Evolutionary conservation across 2,113 vertebrate genomes (phyloP).

Genomic region (Vidua macroura): DNA sequence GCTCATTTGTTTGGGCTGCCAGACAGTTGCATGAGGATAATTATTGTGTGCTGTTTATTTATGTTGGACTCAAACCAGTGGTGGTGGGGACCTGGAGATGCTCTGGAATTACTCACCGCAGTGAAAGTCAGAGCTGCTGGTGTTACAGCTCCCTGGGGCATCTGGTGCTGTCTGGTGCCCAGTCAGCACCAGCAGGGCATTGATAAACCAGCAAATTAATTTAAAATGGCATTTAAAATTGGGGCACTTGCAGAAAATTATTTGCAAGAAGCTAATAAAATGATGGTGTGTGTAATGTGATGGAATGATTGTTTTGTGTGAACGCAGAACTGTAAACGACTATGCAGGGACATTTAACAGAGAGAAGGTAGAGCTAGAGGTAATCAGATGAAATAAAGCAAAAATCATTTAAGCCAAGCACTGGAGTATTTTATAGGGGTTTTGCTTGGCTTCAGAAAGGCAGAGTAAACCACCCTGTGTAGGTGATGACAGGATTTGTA

Average conservation of each 20-base stretch:
- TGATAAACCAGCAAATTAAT: neutral
- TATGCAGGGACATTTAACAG: neutral
- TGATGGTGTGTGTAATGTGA: neutral
- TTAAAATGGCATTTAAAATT: neutral
- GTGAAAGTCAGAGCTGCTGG: neutral
- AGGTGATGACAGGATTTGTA: neutral
- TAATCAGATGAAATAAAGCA: constrained; percentile 45
- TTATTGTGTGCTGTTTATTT: constrained; percentile 10
- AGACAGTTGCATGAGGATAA: neutral
- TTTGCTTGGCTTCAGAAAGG: neutral
- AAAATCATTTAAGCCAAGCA: constrained; percentile 1
- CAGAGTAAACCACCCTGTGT: neutral
- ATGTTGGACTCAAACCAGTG: neutral
- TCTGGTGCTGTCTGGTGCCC: neutral
- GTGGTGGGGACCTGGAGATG: neutral
- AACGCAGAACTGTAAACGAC: neutral
- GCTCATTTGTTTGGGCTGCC: constrained; percentile 21
- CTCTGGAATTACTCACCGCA: neutral
- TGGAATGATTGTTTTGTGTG: constrained; percentile 12
- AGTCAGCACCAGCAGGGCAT: neutral
- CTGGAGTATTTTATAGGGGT: neutral
- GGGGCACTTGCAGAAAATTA: neutral
- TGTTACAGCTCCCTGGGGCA: rapidly evolving
- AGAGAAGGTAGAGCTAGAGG: neutral
- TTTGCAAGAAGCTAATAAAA: constrained; percentile 24